phyloP scores from a whole-genome alignment of 2,113 vertebrate genomes.

The Labeo rohita region DNA sequence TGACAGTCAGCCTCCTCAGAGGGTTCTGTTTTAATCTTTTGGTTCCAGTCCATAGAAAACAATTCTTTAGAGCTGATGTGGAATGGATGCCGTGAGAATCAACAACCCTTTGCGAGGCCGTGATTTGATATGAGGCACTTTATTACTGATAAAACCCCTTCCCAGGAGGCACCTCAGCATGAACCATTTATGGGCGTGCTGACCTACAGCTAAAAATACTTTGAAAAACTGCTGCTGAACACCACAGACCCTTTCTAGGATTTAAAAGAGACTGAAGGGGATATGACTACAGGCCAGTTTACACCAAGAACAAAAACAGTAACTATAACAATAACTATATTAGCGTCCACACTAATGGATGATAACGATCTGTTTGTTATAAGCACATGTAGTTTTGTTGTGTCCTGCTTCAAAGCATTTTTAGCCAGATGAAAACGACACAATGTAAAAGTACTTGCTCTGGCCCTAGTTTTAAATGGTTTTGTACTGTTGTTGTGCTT shows the following conservation, averaged over 20 bases:
- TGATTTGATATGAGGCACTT: slow-evolving; percentile 51
- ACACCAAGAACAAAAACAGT: not conserved
- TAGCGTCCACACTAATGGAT: not conserved
- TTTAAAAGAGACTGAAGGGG: not conserved
- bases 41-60: slow-evolving; percentile 72
- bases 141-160: slow-evolving; percentile 47
- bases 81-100: slow-evolving; percentile 59
- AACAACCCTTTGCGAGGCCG: slow-evolving; percentile 41
- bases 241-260: not conserved
- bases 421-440: too few species aligned
- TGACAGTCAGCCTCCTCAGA: slow-evolving; percentile 22
- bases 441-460: too few species aligned
- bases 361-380: not conserved
- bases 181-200: slow-evolving; percentile 47
- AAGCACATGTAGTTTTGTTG: not conserved
- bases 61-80: slow-evolving; percentile 61
- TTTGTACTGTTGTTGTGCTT: too few species aligned
- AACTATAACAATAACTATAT: not conserved
- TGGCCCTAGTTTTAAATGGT: too few species aligned
- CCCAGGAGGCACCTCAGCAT: slow-evolving; percentile 29
- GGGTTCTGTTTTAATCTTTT: slow-evolving; percentile 71
- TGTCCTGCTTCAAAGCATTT: too few species aligned
- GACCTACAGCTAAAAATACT: slow-evolving; percentile 49
- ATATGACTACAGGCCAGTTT: not conserved
- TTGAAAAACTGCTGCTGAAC: not conserved